Conservation (phyloP, 2,113 vertebrate species). For the Nerophis ophidion region DNA sequence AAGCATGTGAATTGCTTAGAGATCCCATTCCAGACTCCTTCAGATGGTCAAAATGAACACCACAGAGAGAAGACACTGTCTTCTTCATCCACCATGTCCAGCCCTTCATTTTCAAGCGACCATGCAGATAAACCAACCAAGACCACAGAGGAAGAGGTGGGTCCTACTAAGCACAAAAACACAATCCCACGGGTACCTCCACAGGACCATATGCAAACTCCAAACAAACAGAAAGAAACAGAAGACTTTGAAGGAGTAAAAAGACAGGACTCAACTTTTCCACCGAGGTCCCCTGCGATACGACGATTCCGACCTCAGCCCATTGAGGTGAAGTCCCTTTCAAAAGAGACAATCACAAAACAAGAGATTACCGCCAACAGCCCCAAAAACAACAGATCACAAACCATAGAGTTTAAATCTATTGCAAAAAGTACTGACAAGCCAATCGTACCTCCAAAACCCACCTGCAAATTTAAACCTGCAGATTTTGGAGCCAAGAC, state of each 20-base stretch:
- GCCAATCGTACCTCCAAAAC: slow-evolving; percentile 66
- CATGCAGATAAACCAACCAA: slow-evolving; percentile 28
- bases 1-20: slow-evolving; percentile 73
- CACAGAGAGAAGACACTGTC: slow-evolving; percentile 47
- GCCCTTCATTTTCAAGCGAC: slow-evolving; percentile 12
- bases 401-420: slow-evolving; percentile 71
- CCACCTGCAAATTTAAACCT: slow-evolving; percentile 67
- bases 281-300: slow-evolving; percentile 54
- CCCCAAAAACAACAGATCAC: slow-evolving; percentile 42
- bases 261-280: slow-evolving; percentile 55
- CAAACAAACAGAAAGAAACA: slow-evolving; percentile 26
- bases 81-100: slow-evolving; percentile 39
- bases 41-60: slow-evolving; percentile 38
- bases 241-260: slow-evolving; percentile 59
- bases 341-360: slow-evolving; percentile 50
- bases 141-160: slow-evolving; percentile 20
- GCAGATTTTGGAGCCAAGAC: slow-evolving; percentile 51
- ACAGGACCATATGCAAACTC: slow-evolving; percentile 27
- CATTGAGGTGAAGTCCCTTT: slow-evolving; percentile 61
- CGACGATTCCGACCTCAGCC: slow-evolving; percentile 53
- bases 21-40: slow-evolving; percentile 64
- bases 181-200: slow-evolving; percentile 4
- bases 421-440: slow-evolving; percentile 66
- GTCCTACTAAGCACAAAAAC: slow-evolving; percentile 18
- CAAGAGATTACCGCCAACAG: slow-evolving; percentile 30